phyloP scores from a whole-genome alignment of 2,888 invertebrate genomes.

The Polydrusus cervinus region DNA sequence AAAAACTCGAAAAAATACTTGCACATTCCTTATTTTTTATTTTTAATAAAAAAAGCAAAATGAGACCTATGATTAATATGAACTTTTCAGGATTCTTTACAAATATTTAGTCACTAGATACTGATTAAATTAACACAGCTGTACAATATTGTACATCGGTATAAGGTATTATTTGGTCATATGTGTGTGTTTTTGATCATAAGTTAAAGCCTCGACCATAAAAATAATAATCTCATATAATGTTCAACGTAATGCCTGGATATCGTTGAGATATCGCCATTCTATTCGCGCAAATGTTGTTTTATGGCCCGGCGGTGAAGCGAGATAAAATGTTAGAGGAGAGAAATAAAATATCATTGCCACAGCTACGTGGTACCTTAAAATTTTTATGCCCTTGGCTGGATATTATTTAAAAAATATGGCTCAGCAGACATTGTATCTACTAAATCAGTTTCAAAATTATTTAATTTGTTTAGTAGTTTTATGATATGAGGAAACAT shows the following conservation, averaged over 20 bases:
- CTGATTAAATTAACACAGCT: too few species aligned
- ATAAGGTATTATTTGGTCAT: not conserved
- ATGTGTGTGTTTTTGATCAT: slow-evolving; percentile 20
- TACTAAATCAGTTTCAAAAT: not conserved
- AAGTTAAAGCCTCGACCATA: slow-evolving; percentile 27
- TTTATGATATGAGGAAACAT: not conserved
- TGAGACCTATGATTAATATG: too few species aligned
- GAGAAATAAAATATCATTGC: slow-evolving; percentile 12
- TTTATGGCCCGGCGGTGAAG: slow-evolving; percentile 26
- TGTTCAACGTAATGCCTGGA: slow-evolving; percentile 30
- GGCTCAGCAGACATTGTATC: not conserved
- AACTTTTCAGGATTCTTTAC: too few species aligned
- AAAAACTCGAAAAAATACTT: too few species aligned
- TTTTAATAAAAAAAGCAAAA: too few species aligned
- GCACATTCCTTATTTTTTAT: too few species aligned
- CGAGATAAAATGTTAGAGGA: slow-evolving; percentile 19
- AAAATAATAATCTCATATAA: slow-evolving; percentile 39
- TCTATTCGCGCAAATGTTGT: slow-evolving; percentile 32
- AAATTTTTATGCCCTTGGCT: not conserved
- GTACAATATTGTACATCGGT: too few species aligned
- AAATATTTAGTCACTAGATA: too few species aligned
- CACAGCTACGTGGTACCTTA: slow-evolving; percentile 5
- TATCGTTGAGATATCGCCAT: slow-evolving; percentile 28
- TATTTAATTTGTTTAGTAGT: not conserved
- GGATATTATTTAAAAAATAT: slow-evolving; percentile 8